phyloP scores from a whole-genome alignment of 30 jellyfish, hydroid and myxozoan species.

The Mastigias papua region DNA sequence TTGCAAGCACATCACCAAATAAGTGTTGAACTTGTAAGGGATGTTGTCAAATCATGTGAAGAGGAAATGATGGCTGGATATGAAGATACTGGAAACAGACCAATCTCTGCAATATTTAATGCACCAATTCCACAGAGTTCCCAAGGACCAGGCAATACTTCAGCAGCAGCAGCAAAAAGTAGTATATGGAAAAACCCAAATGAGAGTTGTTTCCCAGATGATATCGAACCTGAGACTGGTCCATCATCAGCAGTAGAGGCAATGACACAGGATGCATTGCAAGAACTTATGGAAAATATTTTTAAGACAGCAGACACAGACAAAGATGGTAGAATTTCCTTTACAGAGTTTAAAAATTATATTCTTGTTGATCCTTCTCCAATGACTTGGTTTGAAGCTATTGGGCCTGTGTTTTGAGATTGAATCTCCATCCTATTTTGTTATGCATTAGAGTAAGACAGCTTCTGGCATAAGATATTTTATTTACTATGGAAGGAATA shows the following conservation, averaged over 20 bases:
- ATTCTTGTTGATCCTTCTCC: constrained; percentile 85
- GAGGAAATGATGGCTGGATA: constrained; percentile 96
- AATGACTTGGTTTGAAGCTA: constrained; percentile 94
- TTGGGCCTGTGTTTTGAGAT: constrained; percentile 84
- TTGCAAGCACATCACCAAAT: constrained; percentile 93
- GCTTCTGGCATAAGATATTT: too few species aligned
- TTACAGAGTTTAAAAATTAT: constrained; percentile 77
- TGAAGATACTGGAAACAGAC: constrained; percentile 92
- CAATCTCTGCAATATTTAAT: constrained; percentile 94
- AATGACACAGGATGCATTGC: constrained; percentile 97
- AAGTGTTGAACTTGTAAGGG: constrained; percentile 93
- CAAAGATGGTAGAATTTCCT: constrained; percentile 86
- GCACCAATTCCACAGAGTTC: constrained; percentile 94
- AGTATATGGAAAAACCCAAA: neutral
- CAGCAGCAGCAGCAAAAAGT: neutral
- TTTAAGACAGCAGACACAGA: constrained; percentile 88
- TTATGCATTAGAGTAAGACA: neutral
- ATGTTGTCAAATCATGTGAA: constrained; percentile 96
- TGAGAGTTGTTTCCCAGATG: constrained; percentile 12
- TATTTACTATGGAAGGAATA: too few species aligned
- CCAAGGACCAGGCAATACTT: neutral
- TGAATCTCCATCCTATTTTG: neutral
- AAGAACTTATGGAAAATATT: constrained; percentile 83
- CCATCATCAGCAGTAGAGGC: constrained; percentile 96
- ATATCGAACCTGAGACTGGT: constrained; percentile 25